Percentiles rank a stretch among this genome's conserved stretches.
Evolutionary conservation across 2,888 invertebrate genomes (phyloP).

Genomic region (Caenorhabditis japonica): DNA sequence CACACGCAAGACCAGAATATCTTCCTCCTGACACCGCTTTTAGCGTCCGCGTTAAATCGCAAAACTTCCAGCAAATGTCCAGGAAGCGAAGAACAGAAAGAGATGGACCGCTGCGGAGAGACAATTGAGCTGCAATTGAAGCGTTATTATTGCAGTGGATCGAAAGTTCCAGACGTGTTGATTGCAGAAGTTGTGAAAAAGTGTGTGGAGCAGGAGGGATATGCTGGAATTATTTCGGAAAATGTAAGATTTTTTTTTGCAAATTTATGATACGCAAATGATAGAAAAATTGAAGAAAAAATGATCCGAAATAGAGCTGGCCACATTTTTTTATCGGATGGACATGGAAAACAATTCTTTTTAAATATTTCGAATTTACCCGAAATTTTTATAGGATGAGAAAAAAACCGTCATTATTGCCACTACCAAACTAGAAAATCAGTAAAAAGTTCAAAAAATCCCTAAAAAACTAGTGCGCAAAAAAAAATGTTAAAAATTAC

Average conservation of each 20-base stretch:
- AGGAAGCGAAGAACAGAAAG: constrained; percentile 49
- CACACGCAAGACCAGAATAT: constrained; percentile 71
- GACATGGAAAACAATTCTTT: no score
- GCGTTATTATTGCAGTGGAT: constrained; percentile 36
- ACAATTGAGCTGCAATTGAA: constrained; percentile 19
- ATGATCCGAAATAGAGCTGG: no score
- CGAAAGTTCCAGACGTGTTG: constrained; percentile 43
- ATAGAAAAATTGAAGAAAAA: no score
- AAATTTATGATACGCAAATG: no score
- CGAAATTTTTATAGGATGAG: no score
- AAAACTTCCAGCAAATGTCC: constrained; percentile 51
- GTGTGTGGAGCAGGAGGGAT: constrained; percentile 5
- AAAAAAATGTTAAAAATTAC: no score
- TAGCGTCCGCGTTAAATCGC: constrained; percentile 55
- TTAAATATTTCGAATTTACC: no score
- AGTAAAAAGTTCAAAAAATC: no score
- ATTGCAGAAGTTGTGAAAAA: constrained; percentile 5
- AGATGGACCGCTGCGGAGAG: constrained; percentile 22
- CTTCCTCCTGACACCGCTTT: constrained; percentile 70
- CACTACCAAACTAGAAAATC: no score
- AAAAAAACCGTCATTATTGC: no score
- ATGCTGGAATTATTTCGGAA: constrained; percentile 5
- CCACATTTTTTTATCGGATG: no score
- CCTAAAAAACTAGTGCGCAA: no score
- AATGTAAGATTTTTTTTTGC: constrained; percentile 7